Evolutionary conservation across 2,888 invertebrate genomes (phyloP).

Genomic region (Sepioteuthis lessoniana): DNA sequence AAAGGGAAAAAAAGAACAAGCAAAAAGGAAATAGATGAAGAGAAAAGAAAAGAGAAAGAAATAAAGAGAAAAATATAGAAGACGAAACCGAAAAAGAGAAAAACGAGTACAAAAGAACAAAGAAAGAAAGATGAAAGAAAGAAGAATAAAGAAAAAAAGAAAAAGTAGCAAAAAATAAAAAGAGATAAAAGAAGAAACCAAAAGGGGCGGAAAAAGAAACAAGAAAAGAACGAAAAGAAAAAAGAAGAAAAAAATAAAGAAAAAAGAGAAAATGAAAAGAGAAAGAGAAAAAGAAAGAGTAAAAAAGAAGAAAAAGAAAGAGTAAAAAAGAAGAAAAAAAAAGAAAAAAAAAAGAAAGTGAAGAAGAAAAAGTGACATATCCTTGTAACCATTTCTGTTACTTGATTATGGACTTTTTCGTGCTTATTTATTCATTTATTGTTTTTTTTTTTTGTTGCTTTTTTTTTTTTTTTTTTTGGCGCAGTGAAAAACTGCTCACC

Average conservation of each 20-base stretch:
- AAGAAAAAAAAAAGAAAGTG: not conserved
- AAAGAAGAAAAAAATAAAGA: not conserved
- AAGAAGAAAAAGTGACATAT: not conserved
- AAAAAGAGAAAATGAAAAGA: not conserved
- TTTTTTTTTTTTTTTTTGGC: not conserved
- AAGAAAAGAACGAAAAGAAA: not conserved
- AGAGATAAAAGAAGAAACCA: not conserved
- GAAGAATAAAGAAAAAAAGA: not conserved
- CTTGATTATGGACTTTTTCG: not conserved
- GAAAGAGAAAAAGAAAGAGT: not conserved
- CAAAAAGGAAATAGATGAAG: too few species aligned
- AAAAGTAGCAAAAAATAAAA: not conserved
- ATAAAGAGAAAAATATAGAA: too few species aligned
- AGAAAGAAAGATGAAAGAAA: too few species aligned
- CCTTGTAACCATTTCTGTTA: not conserved
- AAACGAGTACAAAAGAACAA: too few species aligned
- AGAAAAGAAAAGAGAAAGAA: too few species aligned
- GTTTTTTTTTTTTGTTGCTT: not conserved
- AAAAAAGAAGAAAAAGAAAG: fast-evolving
- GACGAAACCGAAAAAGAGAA: too few species aligned
- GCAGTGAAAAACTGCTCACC: not conserved
- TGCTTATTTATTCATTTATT: too few species aligned
- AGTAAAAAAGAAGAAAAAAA: not conserved
- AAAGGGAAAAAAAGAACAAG: too few species aligned
- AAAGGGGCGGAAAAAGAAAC: too few species aligned